Base-by-base conservation (phyloP, 2,797 vertebrate species). In the Fringilla coelebs region DNA sequence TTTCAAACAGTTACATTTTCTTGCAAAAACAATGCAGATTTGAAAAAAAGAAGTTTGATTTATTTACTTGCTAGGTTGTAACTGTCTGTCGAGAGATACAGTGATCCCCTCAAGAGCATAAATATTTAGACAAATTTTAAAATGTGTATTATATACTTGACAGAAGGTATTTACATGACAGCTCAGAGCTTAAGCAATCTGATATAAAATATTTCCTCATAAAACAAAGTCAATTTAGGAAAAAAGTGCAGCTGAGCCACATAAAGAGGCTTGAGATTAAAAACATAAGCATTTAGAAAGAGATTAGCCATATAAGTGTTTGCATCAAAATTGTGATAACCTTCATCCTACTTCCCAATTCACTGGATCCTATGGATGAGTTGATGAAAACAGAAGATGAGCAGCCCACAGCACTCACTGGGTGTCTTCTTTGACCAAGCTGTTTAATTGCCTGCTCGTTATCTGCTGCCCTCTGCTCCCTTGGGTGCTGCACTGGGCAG, bases 121-220 rank as follows among this genome's bases (percentile, higher is more conserved):
- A 97, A 98, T 97, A 97, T 98, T 98, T 98, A 96, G 96, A 98
- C 95, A 97, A 96, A 94, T 96, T 97, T 97, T 94, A 85, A 97
- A 97, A 97, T 94, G 90, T 97, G 94, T 92, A 97, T 93, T 94
- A 96, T 95, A 94, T 97, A 96, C 96, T 97, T 96, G 94, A 97
- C 88, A 90, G 94, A 97, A 97, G 38, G 57, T 96, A 94, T 97
- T 96, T 96, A 94, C 93, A 90, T 89, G 96, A 97, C 93, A 97
- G 89, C 96, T 97, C 85, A 89, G 88, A 95, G 91, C 95, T 96
- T 96, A 97, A 96, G 96, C 85, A 96, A 96, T 96, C 95, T 96
- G 96, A 97, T 97, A 94, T 94, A 95, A 98, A 98, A 96, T 96
- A 97, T 86, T 97, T 93, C 93, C 66, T 80, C 79, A 70, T 90